Evolutionary conservation across 2,888 invertebrate species (phyloP).

Genomic region (Archips crataeganus): DNA sequence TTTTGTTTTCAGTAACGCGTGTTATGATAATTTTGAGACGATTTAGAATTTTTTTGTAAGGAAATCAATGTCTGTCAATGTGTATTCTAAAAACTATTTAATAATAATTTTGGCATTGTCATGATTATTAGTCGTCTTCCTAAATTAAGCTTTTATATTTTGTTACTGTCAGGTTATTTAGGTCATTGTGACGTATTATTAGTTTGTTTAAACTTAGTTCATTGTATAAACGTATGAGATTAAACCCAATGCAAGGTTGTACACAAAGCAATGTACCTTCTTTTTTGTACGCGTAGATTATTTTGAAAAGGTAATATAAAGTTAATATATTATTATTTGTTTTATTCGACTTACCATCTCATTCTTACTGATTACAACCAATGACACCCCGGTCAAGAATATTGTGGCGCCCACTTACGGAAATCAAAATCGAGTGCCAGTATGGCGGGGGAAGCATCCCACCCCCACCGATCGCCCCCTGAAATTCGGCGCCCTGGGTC

Average conservation of each 20-base stretch:
- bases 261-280: constrained; percentile 72
- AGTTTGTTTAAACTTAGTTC: constrained; percentile 16
- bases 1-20: not conserved
- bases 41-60: no score
- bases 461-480: no score
- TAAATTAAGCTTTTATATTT: not conserved
- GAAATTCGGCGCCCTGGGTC: no score
- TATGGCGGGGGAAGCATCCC: no score
- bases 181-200: constrained; percentile 12
- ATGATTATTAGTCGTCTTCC: not conserved
- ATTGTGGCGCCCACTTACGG: no score
- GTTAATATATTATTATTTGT: constrained; percentile 56
- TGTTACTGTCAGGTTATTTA: not conserved
- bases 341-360: constrained; percentile 43
- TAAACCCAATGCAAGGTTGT: constrained; percentile 64
- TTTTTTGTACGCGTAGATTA: constrained; percentile 68
- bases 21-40: not conserved
- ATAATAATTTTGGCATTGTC: no score
- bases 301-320: constrained; percentile 66
- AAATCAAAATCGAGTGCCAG: no score
- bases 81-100: no score
- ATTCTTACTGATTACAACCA: no score
- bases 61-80: no score
- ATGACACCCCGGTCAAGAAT: no score
- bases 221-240: constrained; percentile 56